A percentile compares a stretch with the other conserved stretches of the same genome.
phyloP scores from a whole-genome alignment of 2,888 invertebrate species.

The Spicauda simplicius region DNA sequence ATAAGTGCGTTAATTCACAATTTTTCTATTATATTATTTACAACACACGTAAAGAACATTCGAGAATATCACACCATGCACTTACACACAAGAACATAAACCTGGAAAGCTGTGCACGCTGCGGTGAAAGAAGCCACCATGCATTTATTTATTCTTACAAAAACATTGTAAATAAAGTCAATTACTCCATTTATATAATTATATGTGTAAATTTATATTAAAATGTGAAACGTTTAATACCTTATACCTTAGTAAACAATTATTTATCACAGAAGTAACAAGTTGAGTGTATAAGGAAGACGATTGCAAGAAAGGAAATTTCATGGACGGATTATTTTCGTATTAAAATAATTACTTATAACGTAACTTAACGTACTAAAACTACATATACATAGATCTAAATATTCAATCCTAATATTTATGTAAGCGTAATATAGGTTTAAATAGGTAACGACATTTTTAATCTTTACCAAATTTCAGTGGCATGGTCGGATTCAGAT shows the following conservation, averaged over 20 bases:
- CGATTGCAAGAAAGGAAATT: constrained; percentile 50
- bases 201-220: constrained; percentile 43
- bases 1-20: constrained; percentile 81
- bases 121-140: constrained; percentile 73
- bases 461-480: constrained; percentile 89
- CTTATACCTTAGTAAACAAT: constrained; percentile 23
- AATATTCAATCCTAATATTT: constrained; percentile 21
- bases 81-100: constrained; percentile 73
- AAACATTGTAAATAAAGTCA: constrained; percentile 44
- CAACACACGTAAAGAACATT: constrained; percentile 69
- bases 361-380: not conserved
- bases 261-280: constrained; percentile 66
- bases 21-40: constrained; percentile 82
- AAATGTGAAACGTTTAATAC: constrained; percentile 43
- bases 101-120: constrained; percentile 76
- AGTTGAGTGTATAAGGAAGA: constrained; percentile 62
- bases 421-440: constrained; percentile 47
- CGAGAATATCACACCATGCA: constrained; percentile 83
- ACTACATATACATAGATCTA: constrained; percentile 5
- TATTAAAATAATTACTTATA: constrained; percentile 38
- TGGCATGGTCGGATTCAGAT: constrained; percentile 86
- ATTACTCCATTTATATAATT: constrained; percentile 43
- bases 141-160: constrained; percentile 51
- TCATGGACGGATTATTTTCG: constrained; percentile 59
- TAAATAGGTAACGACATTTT: constrained; percentile 44